These are phyloP conservation scores for Cotesia typhae DNA, from an alignment of 1,140 invertebrate species.

Conservation along the genomic window DNA sequence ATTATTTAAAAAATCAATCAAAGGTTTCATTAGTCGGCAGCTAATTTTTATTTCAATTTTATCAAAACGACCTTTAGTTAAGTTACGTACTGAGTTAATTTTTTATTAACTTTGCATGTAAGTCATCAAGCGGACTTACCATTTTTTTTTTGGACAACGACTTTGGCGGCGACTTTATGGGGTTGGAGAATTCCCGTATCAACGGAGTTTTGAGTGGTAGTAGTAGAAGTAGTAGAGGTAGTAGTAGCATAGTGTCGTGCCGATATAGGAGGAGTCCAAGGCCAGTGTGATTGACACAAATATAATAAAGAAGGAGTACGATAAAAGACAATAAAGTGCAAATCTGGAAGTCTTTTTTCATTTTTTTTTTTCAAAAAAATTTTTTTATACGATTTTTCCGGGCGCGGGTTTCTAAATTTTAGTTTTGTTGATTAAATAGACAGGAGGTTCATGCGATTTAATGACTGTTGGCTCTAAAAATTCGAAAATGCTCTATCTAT, in stretches of 20 bases:
- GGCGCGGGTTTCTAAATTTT: slow-evolving; percentile 2
- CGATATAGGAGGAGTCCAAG: slow-evolving; percentile 67
- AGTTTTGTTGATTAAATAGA: slow-evolving; percentile 8
- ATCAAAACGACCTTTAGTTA: not conserved
- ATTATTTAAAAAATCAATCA: not conserved
- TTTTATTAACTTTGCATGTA: slow-evolving; percentile 43
- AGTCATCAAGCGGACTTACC: slow-evolving; percentile 68
- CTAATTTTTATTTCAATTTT: not conserved
- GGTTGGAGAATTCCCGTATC: slow-evolving; percentile 62
- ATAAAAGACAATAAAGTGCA: slow-evolving; percentile 65
- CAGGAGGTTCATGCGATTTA: no score
- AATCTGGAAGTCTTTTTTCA: slow-evolving; percentile 41
- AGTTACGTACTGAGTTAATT: slow-evolving; percentile 16
- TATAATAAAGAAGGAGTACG: slow-evolving; percentile 67
- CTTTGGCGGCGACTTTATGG: slow-evolving; percentile 68
- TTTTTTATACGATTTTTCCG: slow-evolving; percentile 17
- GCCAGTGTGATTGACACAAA: slow-evolving; percentile 68
- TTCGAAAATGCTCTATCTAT: no score
- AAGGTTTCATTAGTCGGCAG: not conserved
- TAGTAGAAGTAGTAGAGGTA: slow-evolving; percentile 61
- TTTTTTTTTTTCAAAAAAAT: slow-evolving; percentile 23
- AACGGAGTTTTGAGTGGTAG: slow-evolving; percentile 66
- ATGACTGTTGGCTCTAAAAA: no score
- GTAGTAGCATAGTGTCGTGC: slow-evolving; percentile 67
- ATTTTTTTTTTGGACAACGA: slow-evolving; percentile 69